Evolutionary conservation across 2,888 invertebrate species (phyloP).

Genomic region (Germaria angustata): DNA sequence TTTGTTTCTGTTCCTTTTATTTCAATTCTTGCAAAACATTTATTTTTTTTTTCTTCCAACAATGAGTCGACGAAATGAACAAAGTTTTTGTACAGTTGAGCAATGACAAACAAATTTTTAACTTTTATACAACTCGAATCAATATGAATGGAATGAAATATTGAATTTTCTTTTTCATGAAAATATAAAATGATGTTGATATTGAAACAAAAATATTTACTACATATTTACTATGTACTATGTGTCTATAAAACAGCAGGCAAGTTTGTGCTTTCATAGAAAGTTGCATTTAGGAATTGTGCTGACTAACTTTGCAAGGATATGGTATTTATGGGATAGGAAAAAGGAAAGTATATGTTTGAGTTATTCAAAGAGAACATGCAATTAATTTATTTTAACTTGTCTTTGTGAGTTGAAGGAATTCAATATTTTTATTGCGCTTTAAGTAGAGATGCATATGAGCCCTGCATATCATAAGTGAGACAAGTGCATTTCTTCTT

Average conservation of each 20-base stretch:
- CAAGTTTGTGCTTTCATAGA: neutral
- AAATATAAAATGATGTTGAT: neutral
- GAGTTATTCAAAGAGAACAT: neutral
- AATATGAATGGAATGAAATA: neutral
- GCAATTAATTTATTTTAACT: neutral
- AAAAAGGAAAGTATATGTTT: neutral
- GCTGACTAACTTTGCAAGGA: constrained; percentile 1
- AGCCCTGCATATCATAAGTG: no score
- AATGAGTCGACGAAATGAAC: constrained; percentile 28
- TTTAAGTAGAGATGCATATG: no score
- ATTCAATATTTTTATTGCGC: neutral
- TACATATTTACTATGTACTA: neutral
- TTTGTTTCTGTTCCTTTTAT: constrained; percentile 21
- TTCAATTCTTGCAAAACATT: neutral
- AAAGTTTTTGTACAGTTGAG: constrained; percentile 26
- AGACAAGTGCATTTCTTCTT: no score
- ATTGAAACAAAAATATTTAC: neutral
- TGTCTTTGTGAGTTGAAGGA: neutral
- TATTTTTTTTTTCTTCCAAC: constrained; percentile 8
- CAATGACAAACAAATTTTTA: constrained; percentile 53
- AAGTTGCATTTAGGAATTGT: neutral
- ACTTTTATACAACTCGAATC: constrained; percentile 11
- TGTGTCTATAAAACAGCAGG: neutral
- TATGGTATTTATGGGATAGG: neutral
- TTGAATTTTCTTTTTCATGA: neutral